Base-by-base conservation (phyloP, 1,140 invertebrate species). In the Ridgeia piscesae region DNA sequence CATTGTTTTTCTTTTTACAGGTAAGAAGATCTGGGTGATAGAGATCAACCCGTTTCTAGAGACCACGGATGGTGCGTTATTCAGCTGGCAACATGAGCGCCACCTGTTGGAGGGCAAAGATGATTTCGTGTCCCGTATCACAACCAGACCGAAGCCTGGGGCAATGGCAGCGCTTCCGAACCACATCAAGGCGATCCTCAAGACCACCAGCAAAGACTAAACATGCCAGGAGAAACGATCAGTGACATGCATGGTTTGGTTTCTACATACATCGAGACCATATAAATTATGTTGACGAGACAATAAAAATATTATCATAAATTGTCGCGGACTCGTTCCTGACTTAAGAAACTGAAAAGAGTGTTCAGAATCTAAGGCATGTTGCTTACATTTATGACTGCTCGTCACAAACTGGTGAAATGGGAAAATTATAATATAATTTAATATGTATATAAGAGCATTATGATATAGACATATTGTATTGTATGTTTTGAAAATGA, bases 51-150 rank as follows among this genome's bases (percentile, higher is more conserved):
- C 95, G 34, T 95, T 94, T 58, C 88, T 95, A 88, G 93, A 93
- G 89, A 95, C 95, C 92, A 95, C 95, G 89, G 95, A 95, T 92
- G 94, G 94, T 1, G 95, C 94, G 21, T 90, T 95, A 77, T 95
- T 95, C 88, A 94, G 94, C 93, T 95, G 95, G 95, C 93, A 95
- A 48, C 94, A 94, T 42, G 95, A 95, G 92, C 91, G 93, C 48
- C 92, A 92, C 35, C 42, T 95, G 33, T 92, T 95, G n/a, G 93
- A 94, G 92, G 94, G 94, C 35, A 48, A 92, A 89, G 90, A 92
- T 88, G 14, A 34, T 33, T 94, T 94, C 91, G 91, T 93, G 33
- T 95, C 95, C 92, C 92, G 95, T 77, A 92, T 95, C 34, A 94
- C 93, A 77, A 92, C 93, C 48, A 93, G 92, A 93, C 91, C 94